Evolutionary conservation across 2,888 invertebrate species (phyloP), one percentile per base, ranked within the genome.

Genomic region (Macaria liturata): DNA sequence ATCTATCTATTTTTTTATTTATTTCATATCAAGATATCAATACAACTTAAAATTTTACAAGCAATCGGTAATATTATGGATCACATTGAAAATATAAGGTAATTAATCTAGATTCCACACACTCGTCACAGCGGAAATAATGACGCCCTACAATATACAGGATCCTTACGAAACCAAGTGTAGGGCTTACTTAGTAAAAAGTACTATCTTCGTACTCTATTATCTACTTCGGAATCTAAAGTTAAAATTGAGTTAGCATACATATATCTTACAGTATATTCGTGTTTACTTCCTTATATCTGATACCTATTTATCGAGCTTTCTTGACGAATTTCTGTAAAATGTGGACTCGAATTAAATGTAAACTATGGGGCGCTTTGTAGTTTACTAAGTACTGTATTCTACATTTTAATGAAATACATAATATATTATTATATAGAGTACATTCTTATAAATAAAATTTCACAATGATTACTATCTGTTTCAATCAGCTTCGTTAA

Each of bases 311-410:
- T n/a, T 3, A 57, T 48, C 39, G 52, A 57, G 57, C 57, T 57
- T 52, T 45, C 4, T 9, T 30, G 37, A 47, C 50, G 46, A 47
- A 47, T 57, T 57, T 52, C 34, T 34, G 31, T 20, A 40, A 9
- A 55, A 55, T 55, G 54, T 59, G 51, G 42, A 51, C 51, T 55
- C 51, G 20, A 42, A 46, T 49, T 45, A 7, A 34, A 32, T 9
- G 9, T 44, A 44, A 50, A 54, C 46, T 55, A 51, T 51, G 9
- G 42, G 55, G 54, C 54, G 59, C 59, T 51, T 59, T 54, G 59
- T 20, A 1, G 20, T 1, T 20, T 20, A 20, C 20, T 20, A 20
- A 20, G 20, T 20, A 20, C 20, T 20, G 20, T 2, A 20, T 20
- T 20, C 20, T 20, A 20, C 20, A 20, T 20, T 20, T 20, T 20